Conservation (phyloP, 2,113 vertebrate genomes). For the Apistogramma diplotaenia region DNA sequence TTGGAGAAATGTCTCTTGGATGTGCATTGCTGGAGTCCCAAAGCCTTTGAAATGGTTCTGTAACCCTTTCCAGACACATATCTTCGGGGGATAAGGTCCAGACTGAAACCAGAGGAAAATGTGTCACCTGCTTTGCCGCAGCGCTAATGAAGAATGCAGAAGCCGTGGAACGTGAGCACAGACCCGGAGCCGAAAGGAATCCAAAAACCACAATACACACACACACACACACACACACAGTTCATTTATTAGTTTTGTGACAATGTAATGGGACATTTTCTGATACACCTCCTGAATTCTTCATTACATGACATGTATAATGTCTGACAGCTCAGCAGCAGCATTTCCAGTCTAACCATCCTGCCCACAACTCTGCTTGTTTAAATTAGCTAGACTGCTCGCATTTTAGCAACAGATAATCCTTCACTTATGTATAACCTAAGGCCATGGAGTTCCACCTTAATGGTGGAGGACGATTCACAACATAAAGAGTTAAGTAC, state of each 20-base stretch:
- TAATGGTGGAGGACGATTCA: conserved; percentile 75
- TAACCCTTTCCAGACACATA: too few relatives aligned
- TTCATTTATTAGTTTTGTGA: conserved; percentile 27
- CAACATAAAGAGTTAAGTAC: conserved; percentile 56
- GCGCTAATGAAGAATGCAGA: neutral
- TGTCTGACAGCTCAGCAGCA: neutral
- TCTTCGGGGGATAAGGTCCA: neutral
- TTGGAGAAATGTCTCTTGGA: neutral
- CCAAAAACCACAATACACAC: conserved; percentile 13
- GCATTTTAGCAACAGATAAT: conserved; percentile 45
- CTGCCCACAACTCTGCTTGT: neutral
- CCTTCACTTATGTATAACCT: conserved; percentile 73
- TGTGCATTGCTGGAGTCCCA: too few relatives aligned
- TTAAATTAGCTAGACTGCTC: neutral
- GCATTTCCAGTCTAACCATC: neutral
- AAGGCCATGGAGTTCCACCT: conserved; percentile 88
- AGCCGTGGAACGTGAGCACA: neutral
- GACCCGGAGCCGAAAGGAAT: neutral
- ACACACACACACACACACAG: conserved; percentile 8
- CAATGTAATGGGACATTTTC: neutral
- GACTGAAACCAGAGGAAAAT: neutral
- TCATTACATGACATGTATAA: conserved; percentile 8
- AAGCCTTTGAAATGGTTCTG: too few relatives aligned
- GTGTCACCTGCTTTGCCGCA: neutral
- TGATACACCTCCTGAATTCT: neutral